Evolutionary conservation across 2,797 vertebrate species (phyloP).

Genomic region (Brachymystax lenok): DNA sequence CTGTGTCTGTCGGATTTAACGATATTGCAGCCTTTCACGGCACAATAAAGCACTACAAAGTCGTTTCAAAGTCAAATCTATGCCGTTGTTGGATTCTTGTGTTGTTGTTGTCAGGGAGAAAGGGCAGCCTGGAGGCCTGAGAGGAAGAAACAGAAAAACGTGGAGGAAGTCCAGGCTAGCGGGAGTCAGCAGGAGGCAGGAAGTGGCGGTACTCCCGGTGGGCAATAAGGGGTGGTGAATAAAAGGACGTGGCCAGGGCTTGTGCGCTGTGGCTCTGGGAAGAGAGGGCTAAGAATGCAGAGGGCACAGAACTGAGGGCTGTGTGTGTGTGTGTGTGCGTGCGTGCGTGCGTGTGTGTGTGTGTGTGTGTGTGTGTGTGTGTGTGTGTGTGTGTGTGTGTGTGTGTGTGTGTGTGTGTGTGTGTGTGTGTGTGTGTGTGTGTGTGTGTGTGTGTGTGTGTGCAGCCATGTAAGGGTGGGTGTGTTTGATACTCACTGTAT

Average conservation of each 20-base stretch:
- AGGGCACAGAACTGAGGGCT: conserved; percentile 14
- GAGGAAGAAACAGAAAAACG: conserved; percentile 35
- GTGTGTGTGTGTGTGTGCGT: conserved; percentile 10
- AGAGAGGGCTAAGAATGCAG: conserved; percentile 48
- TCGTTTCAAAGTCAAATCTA: conserved; percentile 78
- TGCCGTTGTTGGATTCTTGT: conserved; percentile 73
- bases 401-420: conserved; percentile 10
- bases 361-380: conserved; percentile 4
- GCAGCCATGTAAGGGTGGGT: conserved; percentile 1
- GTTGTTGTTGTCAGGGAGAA: conserved; percentile 57
- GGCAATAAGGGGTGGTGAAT: conserved; percentile 58
- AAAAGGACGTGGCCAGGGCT: conserved; percentile 53
- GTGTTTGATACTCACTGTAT: conserved; percentile 21
- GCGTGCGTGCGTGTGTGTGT: not conserved
- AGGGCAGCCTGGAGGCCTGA: conserved; percentile 52
- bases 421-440: conserved; percentile 25
- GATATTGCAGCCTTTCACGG: conserved; percentile 64
- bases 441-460: no score
- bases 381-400: conserved; percentile 9
- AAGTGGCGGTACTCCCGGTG: conserved; percentile 51
- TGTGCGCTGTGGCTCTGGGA: conserved; percentile 38
- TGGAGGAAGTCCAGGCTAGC: conserved; percentile 39
- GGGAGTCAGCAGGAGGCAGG: conserved; percentile 56
- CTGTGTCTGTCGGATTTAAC: conserved; percentile 73
- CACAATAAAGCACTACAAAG: conserved; percentile 71